Percentiles rank a stretch among this genome's conserved stretches.
Evolutionary conservation across 2,797 vertebrate species (phyloP).

Genomic region (Phrynocephalus guinanensis): DNA sequence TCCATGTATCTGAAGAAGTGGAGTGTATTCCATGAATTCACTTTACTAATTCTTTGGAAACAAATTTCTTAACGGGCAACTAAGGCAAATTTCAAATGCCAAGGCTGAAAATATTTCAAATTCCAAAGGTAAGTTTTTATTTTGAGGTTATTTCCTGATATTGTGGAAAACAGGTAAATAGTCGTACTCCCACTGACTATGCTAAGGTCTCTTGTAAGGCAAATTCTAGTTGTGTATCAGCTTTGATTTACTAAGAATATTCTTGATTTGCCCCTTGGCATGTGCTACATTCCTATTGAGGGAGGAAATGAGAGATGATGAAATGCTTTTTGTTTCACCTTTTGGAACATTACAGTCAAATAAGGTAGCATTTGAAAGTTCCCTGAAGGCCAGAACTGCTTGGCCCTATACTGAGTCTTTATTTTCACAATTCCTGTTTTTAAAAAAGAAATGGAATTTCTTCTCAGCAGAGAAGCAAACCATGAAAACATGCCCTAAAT

Average conservation of each 20-base stretch:
- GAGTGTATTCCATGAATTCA: no score
- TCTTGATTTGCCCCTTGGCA: neutral
- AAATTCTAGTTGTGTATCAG: neutral
- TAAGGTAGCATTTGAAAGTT: slow-evolving; percentile 17
- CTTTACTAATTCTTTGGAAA: no score
- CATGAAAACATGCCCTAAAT: slow-evolving; percentile 1
- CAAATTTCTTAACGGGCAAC: neutral
- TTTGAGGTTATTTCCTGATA: neutral
- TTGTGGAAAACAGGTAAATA: neutral
- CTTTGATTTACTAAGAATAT: slow-evolving; percentile 3
- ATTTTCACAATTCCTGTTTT: neutral
- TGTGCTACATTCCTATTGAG: neutral
- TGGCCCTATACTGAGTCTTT: slow-evolving; percentile 1
- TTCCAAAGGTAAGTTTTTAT: no score
- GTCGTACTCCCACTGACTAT: neutral
- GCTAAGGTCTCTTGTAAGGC: neutral
- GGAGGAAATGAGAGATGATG: slow-evolving; percentile 15
- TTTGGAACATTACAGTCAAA: slow-evolving; percentile 16
- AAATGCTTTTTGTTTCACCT: neutral
- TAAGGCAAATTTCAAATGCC: neutral
- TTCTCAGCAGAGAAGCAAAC: neutral
- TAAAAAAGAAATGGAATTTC: neutral
- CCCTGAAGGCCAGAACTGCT: neutral
- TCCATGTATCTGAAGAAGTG: no score
- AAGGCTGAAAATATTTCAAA: neutral